These are phyloP conservation scores for Melanaphis sacchari DNA, from an alignment of 1,140 invertebrate species.

Conservation along the genomic window DNA sequence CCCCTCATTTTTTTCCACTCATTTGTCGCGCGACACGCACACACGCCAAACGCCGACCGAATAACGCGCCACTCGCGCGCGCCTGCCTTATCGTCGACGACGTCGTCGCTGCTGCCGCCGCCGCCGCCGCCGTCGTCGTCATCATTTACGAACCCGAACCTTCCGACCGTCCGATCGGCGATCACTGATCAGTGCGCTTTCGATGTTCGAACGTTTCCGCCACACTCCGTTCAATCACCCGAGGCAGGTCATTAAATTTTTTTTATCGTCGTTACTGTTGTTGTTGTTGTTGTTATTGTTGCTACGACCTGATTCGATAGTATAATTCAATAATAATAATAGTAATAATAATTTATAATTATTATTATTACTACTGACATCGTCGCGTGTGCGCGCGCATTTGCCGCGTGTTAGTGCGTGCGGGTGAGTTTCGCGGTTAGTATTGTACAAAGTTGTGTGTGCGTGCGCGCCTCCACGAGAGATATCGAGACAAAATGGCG, in stretches of 20 bases:
- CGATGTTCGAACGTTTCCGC: not conserved
- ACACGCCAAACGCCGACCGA: not conserved
- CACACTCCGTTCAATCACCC: not conserved
- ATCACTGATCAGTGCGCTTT: not conserved
- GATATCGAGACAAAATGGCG: constrained; percentile 57
- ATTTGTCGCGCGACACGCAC: not conserved
- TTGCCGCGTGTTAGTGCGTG: not conserved
- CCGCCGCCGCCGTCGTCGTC: not conserved
- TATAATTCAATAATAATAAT: not conserved
- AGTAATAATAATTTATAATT: not conserved
- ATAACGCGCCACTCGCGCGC: not conserved
- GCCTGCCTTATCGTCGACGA: not conserved
- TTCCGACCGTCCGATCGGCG: not conserved
- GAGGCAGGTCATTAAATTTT: not conserved
- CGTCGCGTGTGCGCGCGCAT: not conserved
- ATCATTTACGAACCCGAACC: not conserved
- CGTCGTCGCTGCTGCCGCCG: not conserved
- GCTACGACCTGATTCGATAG: not conserved
- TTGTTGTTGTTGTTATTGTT: not conserved
- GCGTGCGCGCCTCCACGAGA: not conserved
- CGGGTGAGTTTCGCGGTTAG: not conserved
- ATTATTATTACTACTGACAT: not conserved
- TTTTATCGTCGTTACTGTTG: not conserved
- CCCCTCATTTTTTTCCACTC: not conserved
- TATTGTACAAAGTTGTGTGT: constrained; percentile 27